A percentile compares a stretch with the other conserved stretches of the same genome.
Conservation (phyloP, 2,888 invertebrate species). For the Amorpha juglandis region DNA sequence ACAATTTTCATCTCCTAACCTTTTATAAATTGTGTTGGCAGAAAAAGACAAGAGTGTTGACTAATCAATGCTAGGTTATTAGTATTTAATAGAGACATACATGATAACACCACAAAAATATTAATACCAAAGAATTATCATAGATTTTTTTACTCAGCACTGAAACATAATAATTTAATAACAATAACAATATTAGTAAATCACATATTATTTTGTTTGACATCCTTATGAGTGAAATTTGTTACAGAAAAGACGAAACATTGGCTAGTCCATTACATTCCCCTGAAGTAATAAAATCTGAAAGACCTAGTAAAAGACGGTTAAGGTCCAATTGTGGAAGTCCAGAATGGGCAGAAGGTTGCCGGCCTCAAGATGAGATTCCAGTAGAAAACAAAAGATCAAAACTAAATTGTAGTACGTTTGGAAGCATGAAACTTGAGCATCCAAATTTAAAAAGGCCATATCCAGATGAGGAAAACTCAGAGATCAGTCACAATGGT, state of each 20-base stretch:
- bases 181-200: no score
- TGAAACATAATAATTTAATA: no score
- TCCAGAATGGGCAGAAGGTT: slow-evolving; percentile 76
- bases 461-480: slow-evolving; percentile 45
- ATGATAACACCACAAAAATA: no score
- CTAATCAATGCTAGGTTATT: no score
- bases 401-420: slow-evolving; percentile 43
- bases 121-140: no score
- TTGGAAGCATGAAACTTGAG: slow-evolving; percentile 34
- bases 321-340: slow-evolving; percentile 60
- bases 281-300: slow-evolving; percentile 57
- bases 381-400: slow-evolving; percentile 50
- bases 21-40: no score
- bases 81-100: no score
- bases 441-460: slow-evolving; percentile 50
- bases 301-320: slow-evolving; percentile 58
- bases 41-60: no score
- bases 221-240: slow-evolving; percentile 16
- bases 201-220: no score
- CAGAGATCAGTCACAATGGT: slow-evolving; percentile 62
- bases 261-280: slow-evolving; percentile 63
- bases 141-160: no score
- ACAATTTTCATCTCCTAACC: no score
- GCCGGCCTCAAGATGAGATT: slow-evolving; percentile 56
- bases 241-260: slow-evolving; percentile 65